phyloP scores from a whole-genome alignment of 1,140 invertebrate genomes.

The Drosophila pachea region DNA sequence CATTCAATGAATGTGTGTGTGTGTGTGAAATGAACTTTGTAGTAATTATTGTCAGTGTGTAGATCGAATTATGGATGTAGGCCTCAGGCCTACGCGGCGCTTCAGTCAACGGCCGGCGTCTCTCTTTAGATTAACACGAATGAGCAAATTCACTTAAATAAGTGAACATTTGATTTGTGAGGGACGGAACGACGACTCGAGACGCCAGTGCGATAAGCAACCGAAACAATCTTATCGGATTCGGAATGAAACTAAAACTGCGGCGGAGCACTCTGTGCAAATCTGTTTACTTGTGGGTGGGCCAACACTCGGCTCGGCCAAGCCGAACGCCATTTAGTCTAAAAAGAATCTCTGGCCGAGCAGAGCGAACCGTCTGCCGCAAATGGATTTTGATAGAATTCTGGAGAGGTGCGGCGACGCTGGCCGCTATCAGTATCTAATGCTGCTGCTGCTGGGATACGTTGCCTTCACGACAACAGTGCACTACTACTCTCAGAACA shows the following conservation, averaged over 20 bases:
- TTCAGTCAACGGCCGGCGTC: slow-evolving; percentile 26
- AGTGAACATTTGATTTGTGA: slow-evolving; percentile 57
- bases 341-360: slow-evolving; percentile 59
- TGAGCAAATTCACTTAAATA: slow-evolving; percentile 65
- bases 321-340: slow-evolving; percentile 41
- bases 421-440: slow-evolving; percentile 81
- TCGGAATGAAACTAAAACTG: slow-evolving; percentile 14
- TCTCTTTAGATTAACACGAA: slow-evolving; percentile 64
- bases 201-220: slow-evolving; percentile 50
- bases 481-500: slow-evolving; percentile 81
- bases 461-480: slow-evolving; percentile 80
- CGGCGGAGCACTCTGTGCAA: slow-evolving; percentile 25
- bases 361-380: slow-evolving; percentile 19
- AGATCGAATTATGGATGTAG: background rate
- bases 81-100: slow-evolving; percentile 9
- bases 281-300: slow-evolving; percentile 35
- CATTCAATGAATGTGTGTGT: too few relatives aligned
- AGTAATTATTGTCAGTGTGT: too few relatives aligned
- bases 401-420: slow-evolving; percentile 82
- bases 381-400: slow-evolving; percentile 81
- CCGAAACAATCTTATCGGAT: slow-evolving; percentile 63
- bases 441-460: slow-evolving; percentile 81
- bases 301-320: background rate
- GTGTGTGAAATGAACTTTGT: too few relatives aligned
- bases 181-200: slow-evolving; percentile 13